These are phyloP conservation scores for Antheraea assamensis DNA, from an alignment of 2,888 invertebrate species.

Conservation along the genomic window DNA sequence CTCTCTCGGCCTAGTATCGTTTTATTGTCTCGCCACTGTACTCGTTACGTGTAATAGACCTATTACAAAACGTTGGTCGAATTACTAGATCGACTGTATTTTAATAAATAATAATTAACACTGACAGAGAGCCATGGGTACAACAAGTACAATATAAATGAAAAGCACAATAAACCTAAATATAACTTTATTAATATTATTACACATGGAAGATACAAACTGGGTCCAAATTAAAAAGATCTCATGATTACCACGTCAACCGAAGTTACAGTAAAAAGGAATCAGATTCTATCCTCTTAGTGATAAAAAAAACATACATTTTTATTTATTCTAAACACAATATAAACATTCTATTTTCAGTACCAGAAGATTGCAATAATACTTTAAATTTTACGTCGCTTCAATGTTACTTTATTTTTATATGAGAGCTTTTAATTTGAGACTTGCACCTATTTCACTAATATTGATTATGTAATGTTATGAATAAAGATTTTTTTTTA, in stretches of 20 bases:
- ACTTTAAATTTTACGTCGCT: conserved; percentile 23
- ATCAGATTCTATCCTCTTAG: conserved; percentile 71
- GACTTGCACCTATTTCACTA: conserved; percentile 65
- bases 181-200: conserved; percentile 68
- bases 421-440: conserved; percentile 58
- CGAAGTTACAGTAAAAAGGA: conserved; percentile 47
- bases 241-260: conserved; percentile 58
- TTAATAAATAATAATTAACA: too few species aligned
- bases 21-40: too few species aligned
- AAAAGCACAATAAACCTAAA: conserved; percentile 63
- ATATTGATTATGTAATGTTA: conserved; percentile 25
- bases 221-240: conserved; percentile 59
- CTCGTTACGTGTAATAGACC: too few species aligned
- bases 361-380: conserved; percentile 35
- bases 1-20: too few species aligned
- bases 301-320: conserved; percentile 45
- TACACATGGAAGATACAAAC: conserved; percentile 66
- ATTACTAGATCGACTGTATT: too few species aligned
- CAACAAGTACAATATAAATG: conserved; percentile 34
- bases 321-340: conserved; percentile 40
- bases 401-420: conserved; percentile 39
- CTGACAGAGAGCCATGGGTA: too few species aligned
- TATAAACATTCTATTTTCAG: conserved; percentile 40
- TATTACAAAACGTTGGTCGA: too few species aligned
- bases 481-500: conserved; percentile 21